Evolutionary conservation across 2,797 vertebrate genomes (phyloP).

Genomic region (Anguilla obscura): DNA sequence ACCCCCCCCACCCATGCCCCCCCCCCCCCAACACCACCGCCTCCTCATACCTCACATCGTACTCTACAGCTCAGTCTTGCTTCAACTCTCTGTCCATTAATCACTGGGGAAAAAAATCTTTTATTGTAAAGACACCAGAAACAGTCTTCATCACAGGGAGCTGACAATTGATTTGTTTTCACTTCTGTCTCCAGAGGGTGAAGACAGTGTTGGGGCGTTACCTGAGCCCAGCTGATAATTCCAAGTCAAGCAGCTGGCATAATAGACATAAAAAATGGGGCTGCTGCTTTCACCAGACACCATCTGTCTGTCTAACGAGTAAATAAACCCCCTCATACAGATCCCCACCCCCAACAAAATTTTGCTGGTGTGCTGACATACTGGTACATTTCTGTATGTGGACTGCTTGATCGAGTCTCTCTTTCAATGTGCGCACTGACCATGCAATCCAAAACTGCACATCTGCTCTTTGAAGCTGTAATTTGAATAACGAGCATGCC

Average conservation of each 20-base stretch:
- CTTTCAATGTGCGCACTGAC: background rate
- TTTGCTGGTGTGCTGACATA: background rate
- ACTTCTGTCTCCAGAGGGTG: background rate
- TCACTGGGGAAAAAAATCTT: conserved; percentile 4
- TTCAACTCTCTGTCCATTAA: background rate
- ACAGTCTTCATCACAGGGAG: background rate
- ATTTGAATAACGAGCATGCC: background rate
- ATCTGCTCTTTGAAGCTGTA: conserved; percentile 6
- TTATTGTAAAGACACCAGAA: background rate
- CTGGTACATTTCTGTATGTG: background rate
- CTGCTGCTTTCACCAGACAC: background rate
- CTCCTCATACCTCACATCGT: background rate
- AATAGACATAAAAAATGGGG: conserved; percentile 5
- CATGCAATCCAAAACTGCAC: background rate
- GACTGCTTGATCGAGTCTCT: background rate
- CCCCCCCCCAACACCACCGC: background rate
- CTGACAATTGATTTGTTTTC: conserved; percentile 8
- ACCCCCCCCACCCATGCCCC: background rate
- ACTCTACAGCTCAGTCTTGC: background rate
- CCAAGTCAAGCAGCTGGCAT: conserved; percentile 9
- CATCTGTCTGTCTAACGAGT: conserved; percentile 13
- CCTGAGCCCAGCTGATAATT: conserved; percentile 4
- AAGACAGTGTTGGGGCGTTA: background rate
- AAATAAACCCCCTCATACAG: background rate
- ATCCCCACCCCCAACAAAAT: background rate